Evolutionary conservation across 2,797 vertebrate genomes (phyloP), one percentile per base, ranked within the genome.

Genomic region (Sebastes hopkinsi): DNA sequence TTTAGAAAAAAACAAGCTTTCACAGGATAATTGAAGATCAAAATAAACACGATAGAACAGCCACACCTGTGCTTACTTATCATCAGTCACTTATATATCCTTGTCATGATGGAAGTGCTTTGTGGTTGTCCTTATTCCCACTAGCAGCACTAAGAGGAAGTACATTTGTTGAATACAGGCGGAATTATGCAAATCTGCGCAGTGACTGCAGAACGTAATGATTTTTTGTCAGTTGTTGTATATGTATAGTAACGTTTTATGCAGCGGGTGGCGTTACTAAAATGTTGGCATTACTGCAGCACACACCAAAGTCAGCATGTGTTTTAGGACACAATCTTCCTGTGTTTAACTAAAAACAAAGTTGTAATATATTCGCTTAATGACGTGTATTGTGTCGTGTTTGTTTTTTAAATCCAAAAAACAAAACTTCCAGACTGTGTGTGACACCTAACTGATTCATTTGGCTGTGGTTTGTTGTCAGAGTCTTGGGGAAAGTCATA

Each of bases 351-450:
- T 3, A 46, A 56, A 66, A 32, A 27, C 8, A 27, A 10, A 4
- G 1, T 13, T 30, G 14, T 66, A 12, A 54, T 20, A 23, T 29
- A 67, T 27, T 20, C 42, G 7, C 27, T 3, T 54, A 32, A 71
- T 60, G 3, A 75, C 22, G 3, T 12, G 3, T 11, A 23, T 30
- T n/a, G 2, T 67, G 38, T n/a, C 3, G 6, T 74, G 67, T 30
- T 82, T 77, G 46, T 72, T 72, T 56, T 59, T 66, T 32, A 27
- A 77, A 72, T 59, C 16, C 8, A 6, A 10, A 58, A 56, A 42
- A 64, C 9, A 27, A 16, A 77, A 46, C 52, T 0, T 11, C 20
- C 20, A 23, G n/a, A 29, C 8, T 3, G 3, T 16, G 38, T 29
- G 32, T 55, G 61, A 75, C 23, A 72, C n/a, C 61, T 62, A 23